phyloP scores from a whole-genome alignment of 23 tunicate species.

The Diplosoma virens region DNA sequence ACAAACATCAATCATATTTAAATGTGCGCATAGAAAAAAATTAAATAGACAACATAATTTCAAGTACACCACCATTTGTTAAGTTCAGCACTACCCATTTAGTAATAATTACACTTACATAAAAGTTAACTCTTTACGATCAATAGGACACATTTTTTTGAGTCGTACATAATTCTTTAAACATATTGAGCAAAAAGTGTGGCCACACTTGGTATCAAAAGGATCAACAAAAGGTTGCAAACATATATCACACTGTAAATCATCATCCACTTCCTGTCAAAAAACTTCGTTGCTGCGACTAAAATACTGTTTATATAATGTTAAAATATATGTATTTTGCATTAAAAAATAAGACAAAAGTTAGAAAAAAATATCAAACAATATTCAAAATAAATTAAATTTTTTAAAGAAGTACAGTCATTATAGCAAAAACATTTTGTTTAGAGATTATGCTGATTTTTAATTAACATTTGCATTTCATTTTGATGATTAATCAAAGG shows the following conservation, averaged over 20 bases:
- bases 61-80: neutral
- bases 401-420: too few species aligned
- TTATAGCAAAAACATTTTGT: too few species aligned
- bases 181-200: constrained; percentile 76
- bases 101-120: constrained; percentile 13
- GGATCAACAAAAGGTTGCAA: constrained; percentile 91
- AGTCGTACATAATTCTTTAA: constrained; percentile 61
- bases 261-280: constrained; percentile 82
- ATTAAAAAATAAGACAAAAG: too few species aligned
- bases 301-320: too few species aligned
- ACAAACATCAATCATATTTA: neutral
- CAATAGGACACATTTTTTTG: constrained; percentile 78
- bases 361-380: too few species aligned
- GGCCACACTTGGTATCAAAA: constrained; percentile 80
- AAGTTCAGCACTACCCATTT: too few species aligned
- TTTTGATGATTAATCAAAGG: too few species aligned
- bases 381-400: too few species aligned
- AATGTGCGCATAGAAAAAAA: neutral
- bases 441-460: too few species aligned
- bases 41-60: neutral
- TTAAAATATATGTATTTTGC: too few species aligned
- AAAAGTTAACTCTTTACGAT: constrained; percentile 48
- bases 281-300: too few species aligned
- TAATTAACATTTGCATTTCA: too few species aligned
- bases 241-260: constrained; percentile 89